Evolutionary conservation across 92 coral and sea anemone species (phyloP).

Genomic region (Siderastrea radians): DNA sequence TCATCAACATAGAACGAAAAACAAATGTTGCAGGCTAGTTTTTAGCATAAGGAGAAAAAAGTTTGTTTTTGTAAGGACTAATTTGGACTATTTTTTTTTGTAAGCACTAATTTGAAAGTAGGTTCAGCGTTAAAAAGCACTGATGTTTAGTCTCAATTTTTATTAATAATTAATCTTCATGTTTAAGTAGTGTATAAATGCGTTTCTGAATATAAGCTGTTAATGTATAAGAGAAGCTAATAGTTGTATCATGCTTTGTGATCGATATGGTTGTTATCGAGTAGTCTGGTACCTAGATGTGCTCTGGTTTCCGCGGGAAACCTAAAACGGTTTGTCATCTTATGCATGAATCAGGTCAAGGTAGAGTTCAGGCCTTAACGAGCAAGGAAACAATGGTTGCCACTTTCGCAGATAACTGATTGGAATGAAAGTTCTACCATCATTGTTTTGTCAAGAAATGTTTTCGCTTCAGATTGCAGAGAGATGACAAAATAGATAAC

Average conservation of each 20-base stretch:
- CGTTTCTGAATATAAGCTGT: not conserved
- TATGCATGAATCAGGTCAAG: no score
- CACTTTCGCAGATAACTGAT: no score
- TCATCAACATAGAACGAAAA: not conserved
- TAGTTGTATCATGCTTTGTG: conserved; percentile 4
- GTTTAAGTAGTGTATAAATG: not conserved
- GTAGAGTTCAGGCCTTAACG: no score
- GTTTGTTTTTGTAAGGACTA: not conserved
- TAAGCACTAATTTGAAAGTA: no score
- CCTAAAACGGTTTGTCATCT: not conserved
- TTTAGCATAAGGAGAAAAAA: no score
- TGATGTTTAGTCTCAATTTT: no score
- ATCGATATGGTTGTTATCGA: not conserved
- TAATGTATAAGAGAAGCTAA: conserved; percentile 1
- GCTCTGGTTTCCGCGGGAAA: not conserved
- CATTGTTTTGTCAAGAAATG: no score
- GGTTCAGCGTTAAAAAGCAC: no score
- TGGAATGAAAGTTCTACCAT: no score
- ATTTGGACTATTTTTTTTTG: not conserved
- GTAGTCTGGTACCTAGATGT: not conserved
- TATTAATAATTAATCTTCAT: not conserved
- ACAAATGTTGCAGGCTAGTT: not conserved
- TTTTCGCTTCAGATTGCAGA: no score
- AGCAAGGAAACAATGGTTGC: no score
- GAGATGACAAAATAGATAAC: not conserved